Evolutionary conservation across 1,140 invertebrate genomes (phyloP).

Genomic region (Lepidurus apus): DNA sequence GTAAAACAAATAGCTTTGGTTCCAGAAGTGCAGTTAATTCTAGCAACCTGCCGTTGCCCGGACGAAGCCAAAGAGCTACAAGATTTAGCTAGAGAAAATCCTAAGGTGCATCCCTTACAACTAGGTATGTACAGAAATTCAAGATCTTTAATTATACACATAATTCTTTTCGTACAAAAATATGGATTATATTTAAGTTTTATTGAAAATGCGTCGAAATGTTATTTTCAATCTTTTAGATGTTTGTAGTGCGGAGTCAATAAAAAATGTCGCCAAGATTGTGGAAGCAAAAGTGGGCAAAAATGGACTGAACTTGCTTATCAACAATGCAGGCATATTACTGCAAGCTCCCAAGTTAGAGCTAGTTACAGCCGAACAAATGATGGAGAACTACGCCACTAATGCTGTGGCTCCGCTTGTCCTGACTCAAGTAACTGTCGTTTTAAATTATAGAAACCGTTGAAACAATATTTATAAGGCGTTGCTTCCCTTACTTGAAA

Average conservation of each 20-base stretch:
- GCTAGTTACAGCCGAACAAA: constrained; percentile 61
- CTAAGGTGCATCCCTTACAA: constrained; percentile 23
- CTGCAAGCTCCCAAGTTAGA: constrained; percentile 66
- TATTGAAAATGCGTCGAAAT: neutral
- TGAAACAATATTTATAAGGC: neutral
- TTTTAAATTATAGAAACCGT: neutral
- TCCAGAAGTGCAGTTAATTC: neutral
- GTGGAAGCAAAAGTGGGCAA: constrained; percentile 53
- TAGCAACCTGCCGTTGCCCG: neutral
- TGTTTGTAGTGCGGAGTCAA: constrained; percentile 53
- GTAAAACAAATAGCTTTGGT: neutral
- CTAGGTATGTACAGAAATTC: constrained; percentile 25
- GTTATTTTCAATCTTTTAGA: constrained; percentile 52
- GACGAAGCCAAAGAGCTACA: constrained; percentile 21
- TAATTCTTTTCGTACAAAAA: neutral
- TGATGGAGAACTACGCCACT: constrained; percentile 61
- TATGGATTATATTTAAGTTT: neutral
- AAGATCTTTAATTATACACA: neutral
- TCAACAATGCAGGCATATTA: constrained; percentile 78
- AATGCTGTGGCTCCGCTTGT: constrained; percentile 78
- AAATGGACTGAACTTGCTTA: constrained; percentile 69
- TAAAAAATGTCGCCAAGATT: constrained; percentile 52
- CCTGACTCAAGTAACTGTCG: constrained; percentile 66
- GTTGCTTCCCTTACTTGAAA: constrained; percentile 54
- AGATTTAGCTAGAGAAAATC: constrained; percentile 30